Evolutionary conservation across 2,888 invertebrate genomes (phyloP).

Genomic region (Aquatica leii): DNA sequence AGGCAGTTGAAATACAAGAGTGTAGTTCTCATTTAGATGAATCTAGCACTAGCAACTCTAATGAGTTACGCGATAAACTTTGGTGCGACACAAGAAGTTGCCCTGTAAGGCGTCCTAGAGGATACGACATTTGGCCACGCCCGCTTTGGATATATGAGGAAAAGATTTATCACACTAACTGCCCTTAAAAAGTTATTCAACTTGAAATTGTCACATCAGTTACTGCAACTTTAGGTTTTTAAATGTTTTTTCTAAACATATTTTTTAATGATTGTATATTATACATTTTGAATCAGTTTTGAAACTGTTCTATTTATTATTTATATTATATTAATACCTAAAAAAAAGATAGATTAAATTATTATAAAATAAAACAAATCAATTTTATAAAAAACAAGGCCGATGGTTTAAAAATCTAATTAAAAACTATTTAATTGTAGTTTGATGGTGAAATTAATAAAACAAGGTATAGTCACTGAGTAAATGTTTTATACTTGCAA

Average conservation of each 20-base stretch:
- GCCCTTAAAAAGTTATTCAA: constrained; percentile 42
- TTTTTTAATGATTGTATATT: no score
- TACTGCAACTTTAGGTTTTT: constrained; percentile 33
- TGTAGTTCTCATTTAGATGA: constrained; percentile 32
- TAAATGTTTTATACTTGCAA: constrained; percentile 14
- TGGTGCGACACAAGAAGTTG: constrained; percentile 40
- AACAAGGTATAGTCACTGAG: no score
- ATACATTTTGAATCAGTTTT: no score
- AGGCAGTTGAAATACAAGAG: constrained; percentile 24
- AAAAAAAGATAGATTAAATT: no score
- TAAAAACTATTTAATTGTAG: no score
- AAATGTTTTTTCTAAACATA: no score
- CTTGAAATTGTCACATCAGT: constrained; percentile 27
- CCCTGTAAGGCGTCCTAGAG: constrained; percentile 41
- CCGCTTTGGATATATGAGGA: constrained; percentile 41
- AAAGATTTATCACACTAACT: constrained; percentile 42
- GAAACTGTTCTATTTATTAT: no score
- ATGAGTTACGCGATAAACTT: constrained; percentile 41
- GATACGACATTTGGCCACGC: constrained; percentile 40
- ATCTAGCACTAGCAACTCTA: constrained; percentile 40
- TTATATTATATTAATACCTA: no score
- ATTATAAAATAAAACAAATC: no score
- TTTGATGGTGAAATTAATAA: background rate
- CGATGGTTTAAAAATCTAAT: no score
- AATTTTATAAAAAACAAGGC: no score